phyloP scores from a whole-genome alignment of 2,797 vertebrate genomes.

The Mergus octosetaceus region DNA sequence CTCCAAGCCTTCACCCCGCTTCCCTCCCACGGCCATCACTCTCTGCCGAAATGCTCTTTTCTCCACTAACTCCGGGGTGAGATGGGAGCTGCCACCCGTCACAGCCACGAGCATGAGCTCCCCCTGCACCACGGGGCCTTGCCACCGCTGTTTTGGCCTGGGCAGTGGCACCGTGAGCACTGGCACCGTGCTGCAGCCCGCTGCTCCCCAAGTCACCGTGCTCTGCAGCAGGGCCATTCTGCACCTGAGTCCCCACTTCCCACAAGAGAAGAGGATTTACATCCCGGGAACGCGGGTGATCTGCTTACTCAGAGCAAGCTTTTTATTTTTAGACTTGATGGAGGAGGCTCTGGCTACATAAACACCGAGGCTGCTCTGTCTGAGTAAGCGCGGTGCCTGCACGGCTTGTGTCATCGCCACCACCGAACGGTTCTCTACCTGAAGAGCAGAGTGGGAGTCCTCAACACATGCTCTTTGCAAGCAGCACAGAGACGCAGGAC shows the following conservation, averaged over 20 bases:
- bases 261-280: not conserved
- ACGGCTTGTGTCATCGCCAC: not conserved
- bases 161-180: not conserved
- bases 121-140: not conserved
- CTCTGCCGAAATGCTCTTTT: slow-evolving; percentile 13
- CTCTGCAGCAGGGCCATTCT: not conserved
- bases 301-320: slow-evolving; percentile 44
- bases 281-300: not conserved
- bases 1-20: not conserved
- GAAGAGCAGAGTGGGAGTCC: not conserved
- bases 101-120: not conserved
- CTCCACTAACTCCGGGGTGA: slow-evolving; percentile 24
- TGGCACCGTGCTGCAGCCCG: not conserved
- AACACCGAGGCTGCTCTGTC: not conserved
- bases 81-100: slow-evolving; percentile 20
- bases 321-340: slow-evolving; percentile 46
- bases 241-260: not conserved
- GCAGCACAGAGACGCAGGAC: not conserved
- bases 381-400: not conserved
- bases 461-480: rapidly evolving
- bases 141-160: not conserved
- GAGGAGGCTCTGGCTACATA: slow-evolving; percentile 14
- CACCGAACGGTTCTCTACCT: not conserved
- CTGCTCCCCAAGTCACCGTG: not conserved
- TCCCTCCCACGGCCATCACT: not conserved